Evolutionary conservation across 2,888 invertebrate genomes (phyloP), one percentile per base, ranked within the genome.

Genomic region (Hedya salicella): DNA sequence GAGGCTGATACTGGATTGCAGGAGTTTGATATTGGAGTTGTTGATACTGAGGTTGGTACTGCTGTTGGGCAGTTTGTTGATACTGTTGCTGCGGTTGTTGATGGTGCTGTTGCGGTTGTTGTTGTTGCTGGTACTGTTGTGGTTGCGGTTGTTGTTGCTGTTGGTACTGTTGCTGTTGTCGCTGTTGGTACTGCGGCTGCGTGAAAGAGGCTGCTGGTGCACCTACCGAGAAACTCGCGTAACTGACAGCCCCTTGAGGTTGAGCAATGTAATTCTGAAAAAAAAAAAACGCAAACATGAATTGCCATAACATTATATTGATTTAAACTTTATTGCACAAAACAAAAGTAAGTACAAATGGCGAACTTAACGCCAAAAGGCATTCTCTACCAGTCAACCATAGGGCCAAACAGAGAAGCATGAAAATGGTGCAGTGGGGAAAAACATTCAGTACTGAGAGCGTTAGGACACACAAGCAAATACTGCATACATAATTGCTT

Each of bases 191-290:
- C 46, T 59, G 52, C 30, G 30, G 60, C 8, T 66, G 67, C 21
- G 60, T 61, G 11, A 66, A 68, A 6, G 69, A 40, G 1, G 70
- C 75, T 0, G 69, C 30, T 2, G 79, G 78, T 17, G 83, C 77
- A 40, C 81, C 81, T 59, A 82, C 83, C 0, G 85, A 81, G 68
- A 86, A 88, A 53, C 82, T 87, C 1, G 89, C 81, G 71, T 84
- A 91, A 74, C 89, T 91, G 1, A 86, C 73, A 1, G 89, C 86
- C 17, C 84, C 84, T 68, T 82, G 85, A 5, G 78, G 75, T 65
- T 85, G 84, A 6, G 70, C 66, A 54, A 80, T 79, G 62, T 78
- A 76, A 17, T 75, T 78, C 90, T 89, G 83, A 32, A 85, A 85
- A 16, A 68, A 13, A 17, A 4, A 14, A 32, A 11, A 40, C 1